Base-by-base conservation (phyloP, 2,797 vertebrate genomes). In the Hydrolagus colliei region DNA sequence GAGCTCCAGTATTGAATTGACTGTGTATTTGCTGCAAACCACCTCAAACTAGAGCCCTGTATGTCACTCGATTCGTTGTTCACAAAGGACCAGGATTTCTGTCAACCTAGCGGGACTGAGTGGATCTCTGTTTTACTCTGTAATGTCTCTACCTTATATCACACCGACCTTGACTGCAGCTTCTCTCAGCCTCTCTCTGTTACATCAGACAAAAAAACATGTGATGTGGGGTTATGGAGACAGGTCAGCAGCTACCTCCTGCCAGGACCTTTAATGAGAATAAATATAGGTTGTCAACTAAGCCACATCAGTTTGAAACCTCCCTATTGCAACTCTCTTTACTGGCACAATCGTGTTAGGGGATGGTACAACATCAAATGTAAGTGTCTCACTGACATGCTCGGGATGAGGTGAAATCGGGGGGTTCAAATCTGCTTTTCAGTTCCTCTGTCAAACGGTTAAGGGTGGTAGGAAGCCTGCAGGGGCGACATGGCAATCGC, bases 311-410 rank as follows among this genome's bases (percentile, higher is more conserved):
- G 71, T 78, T 6, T 61, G 62, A 62, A 76, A 61, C 79, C 52
- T 82, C 86, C 35, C 79, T 59, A 1, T 72, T 3, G 12, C 4
- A 18, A 78, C 52, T 27, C 87, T 86, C 2, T 87, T 86, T 86
- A 22, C 86, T 72, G 27, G 87, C 8, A 0, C 79, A 62, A 87
- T 84, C 79, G 4, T 71, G 41, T 84, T 32, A 52, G 62, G 41
- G 63, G 78, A 84, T 84, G 79, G 79, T 27, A 41, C 79, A 84
- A 27, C 32, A 71, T 84, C 11, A 84, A 71, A 63, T 71, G 32
- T n/a, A 67, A 84, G 27, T 18, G 79, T 84, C 79, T 68, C 41
- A 71, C 35, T 84, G 79, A 84, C 79, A 84, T 63, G 79, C 0
- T 9, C 35, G 6, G 65, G 27, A 68, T 18, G 79, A 82, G 79